These are phyloP conservation scores for Antheraea yamamai DNA, from an alignment of 2,888 invertebrate genomes.

Conservation along the genomic window DNA sequence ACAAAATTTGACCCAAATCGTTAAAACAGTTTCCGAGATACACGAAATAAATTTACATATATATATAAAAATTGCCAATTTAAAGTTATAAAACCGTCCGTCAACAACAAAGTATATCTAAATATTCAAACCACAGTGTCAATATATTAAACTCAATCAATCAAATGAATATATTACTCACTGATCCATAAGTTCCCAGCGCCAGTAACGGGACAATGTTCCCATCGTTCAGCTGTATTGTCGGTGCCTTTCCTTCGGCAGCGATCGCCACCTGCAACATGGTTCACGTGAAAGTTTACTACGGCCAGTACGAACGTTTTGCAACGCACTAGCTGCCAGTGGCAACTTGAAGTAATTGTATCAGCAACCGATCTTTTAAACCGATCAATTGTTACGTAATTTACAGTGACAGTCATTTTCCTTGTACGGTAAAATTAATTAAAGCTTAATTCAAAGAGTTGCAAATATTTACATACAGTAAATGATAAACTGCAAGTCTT, in stretches of 20 bases:
- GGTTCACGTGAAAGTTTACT: not conserved
- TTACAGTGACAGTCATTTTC: not conserved
- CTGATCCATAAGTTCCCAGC: constrained; percentile 56
- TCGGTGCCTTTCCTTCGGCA: constrained; percentile 40
- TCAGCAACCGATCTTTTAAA: constrained; percentile 1
- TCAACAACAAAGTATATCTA: no score
- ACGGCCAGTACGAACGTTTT: not conserved
- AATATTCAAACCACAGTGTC: not conserved
- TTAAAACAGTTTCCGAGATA: no score
- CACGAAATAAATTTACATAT: no score
- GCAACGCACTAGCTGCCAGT: not conserved
- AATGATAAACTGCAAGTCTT: not conserved
- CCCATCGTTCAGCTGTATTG: constrained; percentile 60
- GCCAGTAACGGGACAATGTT: constrained; percentile 62
- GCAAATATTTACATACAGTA: not conserved
- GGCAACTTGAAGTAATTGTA: not conserved
- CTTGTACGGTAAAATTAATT: not conserved
- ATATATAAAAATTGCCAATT: no score
- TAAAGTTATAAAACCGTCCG: no score
- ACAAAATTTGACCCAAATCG: no score
- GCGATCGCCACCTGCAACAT: constrained; percentile 22
- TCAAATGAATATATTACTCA: no score
- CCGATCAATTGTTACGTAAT: constrained; percentile 5
- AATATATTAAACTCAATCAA: not conserved
- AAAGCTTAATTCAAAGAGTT: not conserved